phyloP scores from a whole-genome alignment of 1,140 invertebrate genomes.

The honey bee (Apis mellifera) region DNA sequence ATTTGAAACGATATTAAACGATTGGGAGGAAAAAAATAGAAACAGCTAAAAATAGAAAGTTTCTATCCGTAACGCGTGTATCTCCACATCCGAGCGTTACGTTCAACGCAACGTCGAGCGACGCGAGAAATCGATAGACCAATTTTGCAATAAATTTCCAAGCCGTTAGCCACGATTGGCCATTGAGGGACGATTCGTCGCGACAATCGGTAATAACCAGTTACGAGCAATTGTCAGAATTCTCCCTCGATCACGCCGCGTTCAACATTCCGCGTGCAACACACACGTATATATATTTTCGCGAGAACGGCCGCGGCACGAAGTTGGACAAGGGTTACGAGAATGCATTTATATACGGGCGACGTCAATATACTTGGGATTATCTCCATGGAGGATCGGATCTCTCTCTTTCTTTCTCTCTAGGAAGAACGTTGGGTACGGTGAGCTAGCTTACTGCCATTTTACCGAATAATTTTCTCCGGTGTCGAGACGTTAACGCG shows the following conservation, averaged over 20 bases:
- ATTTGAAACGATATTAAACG: no score
- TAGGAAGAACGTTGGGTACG: constrained; percentile 9
- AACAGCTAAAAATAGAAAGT: no score
- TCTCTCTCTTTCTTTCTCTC: no score
- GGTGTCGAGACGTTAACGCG: constrained; percentile 40
- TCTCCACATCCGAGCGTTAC: neutral
- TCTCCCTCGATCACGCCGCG: neutral
- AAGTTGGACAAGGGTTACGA: constrained; percentile 25
- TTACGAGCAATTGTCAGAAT: constrained; percentile 28
- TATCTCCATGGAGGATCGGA: constrained; percentile 51
- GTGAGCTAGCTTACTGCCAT: constrained; percentile 46
- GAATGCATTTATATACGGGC: constrained; percentile 55
- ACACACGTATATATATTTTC: constrained; percentile 26
- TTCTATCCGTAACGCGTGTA: neutral
- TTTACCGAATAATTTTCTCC: constrained; percentile 56
- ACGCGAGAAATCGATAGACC: neutral
- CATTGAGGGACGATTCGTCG: neutral
- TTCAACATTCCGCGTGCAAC: neutral
- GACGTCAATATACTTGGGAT: constrained; percentile 50
- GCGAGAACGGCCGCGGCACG: constrained; percentile 16
- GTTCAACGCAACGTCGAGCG: neutral
- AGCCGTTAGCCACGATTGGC: neutral
- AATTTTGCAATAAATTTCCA: neutral
- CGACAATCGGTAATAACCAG: constrained; percentile 19
- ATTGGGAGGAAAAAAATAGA: no score